These are phyloP conservation scores for Nephrotoma appendiculata DNA, from an alignment of 2,888 invertebrate species.

Conservation along the genomic window DNA sequence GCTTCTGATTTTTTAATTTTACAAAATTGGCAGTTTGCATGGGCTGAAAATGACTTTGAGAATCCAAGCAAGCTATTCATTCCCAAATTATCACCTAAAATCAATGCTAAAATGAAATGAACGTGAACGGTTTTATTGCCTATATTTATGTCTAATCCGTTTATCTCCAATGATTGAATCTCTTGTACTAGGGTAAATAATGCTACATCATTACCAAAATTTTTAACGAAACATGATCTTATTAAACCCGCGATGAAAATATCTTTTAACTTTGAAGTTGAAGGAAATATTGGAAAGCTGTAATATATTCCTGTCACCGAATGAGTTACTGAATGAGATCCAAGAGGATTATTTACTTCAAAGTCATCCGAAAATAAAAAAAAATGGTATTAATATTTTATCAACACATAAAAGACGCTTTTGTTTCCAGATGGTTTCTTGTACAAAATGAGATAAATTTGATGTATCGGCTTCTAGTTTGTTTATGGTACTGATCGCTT, in stretches of 20 bases:
- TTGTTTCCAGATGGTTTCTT: not conserved
- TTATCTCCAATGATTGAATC: not conserved
- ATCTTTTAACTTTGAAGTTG: not conserved
- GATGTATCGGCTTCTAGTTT: not conserved
- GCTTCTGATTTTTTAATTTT: not conserved
- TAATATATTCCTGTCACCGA: not conserved
- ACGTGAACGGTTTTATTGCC: not conserved
- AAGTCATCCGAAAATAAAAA: not conserved
- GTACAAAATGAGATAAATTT: not conserved
- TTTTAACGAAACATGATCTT: not conserved
- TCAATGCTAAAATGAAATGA: not conserved
- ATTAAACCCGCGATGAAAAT: not conserved
- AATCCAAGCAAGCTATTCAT: not conserved
- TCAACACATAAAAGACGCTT: not conserved
- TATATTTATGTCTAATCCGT: not conserved
- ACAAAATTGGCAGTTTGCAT: not conserved
- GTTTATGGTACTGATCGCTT: not conserved
- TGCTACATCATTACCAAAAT: not conserved
- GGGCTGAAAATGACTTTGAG: not conserved
- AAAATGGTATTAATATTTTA: not conserved
- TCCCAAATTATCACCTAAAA: conserved; percentile 3
- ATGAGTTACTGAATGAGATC: not conserved
- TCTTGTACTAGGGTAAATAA: not conserved
- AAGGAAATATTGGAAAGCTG: not conserved
- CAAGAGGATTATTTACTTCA: not conserved